Percentiles rank a stretch among this genome's conserved stretches.
phyloP scores from a whole-genome alignment of 2,888 invertebrate species.

The Ophonus ardosiacus region DNA sequence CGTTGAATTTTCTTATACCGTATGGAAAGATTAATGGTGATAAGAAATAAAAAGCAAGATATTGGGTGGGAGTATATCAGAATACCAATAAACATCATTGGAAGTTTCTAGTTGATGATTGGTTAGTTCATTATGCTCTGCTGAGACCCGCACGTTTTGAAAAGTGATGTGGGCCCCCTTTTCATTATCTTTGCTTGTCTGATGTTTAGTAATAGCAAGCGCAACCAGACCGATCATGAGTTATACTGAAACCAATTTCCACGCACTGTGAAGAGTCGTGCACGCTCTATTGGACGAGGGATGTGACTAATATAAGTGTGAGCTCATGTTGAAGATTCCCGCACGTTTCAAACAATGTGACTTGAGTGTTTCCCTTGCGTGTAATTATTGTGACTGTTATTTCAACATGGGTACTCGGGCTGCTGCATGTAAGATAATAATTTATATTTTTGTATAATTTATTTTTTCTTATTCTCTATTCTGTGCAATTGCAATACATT shows the following conservation, averaged over 20 bases:
- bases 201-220: slow-evolving; percentile 53
- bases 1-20: background rate
- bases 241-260: slow-evolving; percentile 48
- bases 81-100: background rate
- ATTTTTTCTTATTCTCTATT: slow-evolving; percentile 64
- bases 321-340: slow-evolving; percentile 77
- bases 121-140: slow-evolving; percentile 55
- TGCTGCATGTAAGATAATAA: slow-evolving; percentile 89
- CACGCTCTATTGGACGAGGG: slow-evolving; percentile 64
- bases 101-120: slow-evolving; percentile 18
- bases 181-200: slow-evolving; percentile 61
- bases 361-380: slow-evolving; percentile 77
- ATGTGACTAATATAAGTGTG: slow-evolving; percentile 67
- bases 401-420: slow-evolving; percentile 94
- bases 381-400: slow-evolving; percentile 78
- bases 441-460: slow-evolving; percentile 66
- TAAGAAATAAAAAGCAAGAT: background rate
- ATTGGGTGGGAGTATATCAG: background rate
- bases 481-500: slow-evolving; percentile 40
- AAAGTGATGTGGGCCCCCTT: slow-evolving; percentile 21
- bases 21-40: background rate
- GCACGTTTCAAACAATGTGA: slow-evolving; percentile 77
- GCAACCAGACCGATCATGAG: slow-evolving; percentile 51
- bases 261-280: slow-evolving; percentile 62
- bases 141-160: slow-evolving; percentile 60